Evolutionary conservation across 1,140 invertebrate species (phyloP).

Genomic region (Cotesia glomerata): DNA sequence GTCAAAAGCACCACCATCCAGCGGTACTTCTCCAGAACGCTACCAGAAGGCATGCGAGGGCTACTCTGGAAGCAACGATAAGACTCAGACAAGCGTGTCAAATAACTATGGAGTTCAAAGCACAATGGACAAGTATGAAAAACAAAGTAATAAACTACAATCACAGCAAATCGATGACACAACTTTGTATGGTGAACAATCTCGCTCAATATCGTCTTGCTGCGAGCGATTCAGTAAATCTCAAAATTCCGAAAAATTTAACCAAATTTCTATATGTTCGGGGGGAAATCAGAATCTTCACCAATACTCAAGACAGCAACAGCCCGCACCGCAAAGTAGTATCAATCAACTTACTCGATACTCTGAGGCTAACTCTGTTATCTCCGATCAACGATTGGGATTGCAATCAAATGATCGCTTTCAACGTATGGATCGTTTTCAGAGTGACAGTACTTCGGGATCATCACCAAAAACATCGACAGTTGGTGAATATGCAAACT

Average conservation of each 20-base stretch:
- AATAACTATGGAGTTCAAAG: constrained; percentile 40
- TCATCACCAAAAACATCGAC: constrained; percentile 25
- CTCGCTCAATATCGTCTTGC: constrained; percentile 20
- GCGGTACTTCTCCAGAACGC: constrained; percentile 38
- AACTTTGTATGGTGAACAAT: constrained; percentile 13
- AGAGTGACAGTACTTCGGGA: constrained; percentile 16
- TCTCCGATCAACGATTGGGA: constrained; percentile 37
- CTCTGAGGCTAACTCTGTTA: constrained; percentile 35
- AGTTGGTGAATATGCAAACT: constrained; percentile 43
- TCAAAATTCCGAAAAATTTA: constrained; percentile 42
- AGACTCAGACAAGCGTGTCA: constrained; percentile 35
- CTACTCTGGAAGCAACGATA: constrained; percentile 30
- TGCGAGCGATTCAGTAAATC: constrained; percentile 22
- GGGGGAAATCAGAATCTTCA: constrained; percentile 22
- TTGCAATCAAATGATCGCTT: constrained; percentile 34
- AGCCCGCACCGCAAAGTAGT: constrained; percentile 29
- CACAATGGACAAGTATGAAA: constrained; percentile 34
- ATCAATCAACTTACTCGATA: constrained; percentile 39
- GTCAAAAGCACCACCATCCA: constrained; percentile 12
- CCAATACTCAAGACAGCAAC: constrained; percentile 23
- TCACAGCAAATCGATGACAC: constrained; percentile 22
- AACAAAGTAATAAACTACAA: constrained; percentile 26
- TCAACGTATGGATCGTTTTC: constrained; percentile 35
- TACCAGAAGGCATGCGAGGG: constrained; percentile 30
- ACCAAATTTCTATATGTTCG: constrained; percentile 31